Evolutionary conservation across 2,888 invertebrate genomes (phyloP).

Genomic region (Agrotis exclamationis): DNA sequence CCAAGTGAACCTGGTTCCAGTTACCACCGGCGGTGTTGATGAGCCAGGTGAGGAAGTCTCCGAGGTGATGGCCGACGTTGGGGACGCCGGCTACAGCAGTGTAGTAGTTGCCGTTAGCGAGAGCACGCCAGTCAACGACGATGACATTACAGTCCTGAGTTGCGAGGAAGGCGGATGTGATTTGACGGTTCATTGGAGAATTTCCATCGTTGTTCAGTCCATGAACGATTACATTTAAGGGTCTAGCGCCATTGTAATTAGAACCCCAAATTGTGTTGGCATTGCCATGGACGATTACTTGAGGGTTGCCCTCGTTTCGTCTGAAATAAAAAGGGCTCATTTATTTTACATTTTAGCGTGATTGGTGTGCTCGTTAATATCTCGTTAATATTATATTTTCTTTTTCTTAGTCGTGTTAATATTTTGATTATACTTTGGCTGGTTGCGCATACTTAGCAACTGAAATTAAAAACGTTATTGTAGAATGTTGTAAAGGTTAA

Average conservation of each 20-base stretch:
- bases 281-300: slow-evolving; percentile 75
- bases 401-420: too few relatives aligned
- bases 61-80: slow-evolving; percentile 77
- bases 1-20: slow-evolving; percentile 82
- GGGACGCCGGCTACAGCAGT: slow-evolving; percentile 78
- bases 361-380: too few relatives aligned
- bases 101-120: slow-evolving; percentile 72
- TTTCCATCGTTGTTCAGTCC: slow-evolving; percentile 80
- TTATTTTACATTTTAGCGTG: too few relatives aligned
- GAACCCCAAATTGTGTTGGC: slow-evolving; percentile 73
- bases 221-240: slow-evolving; percentile 78
- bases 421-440: too few relatives aligned
- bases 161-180: slow-evolving; percentile 75
- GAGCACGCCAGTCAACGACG: slow-evolving; percentile 81
- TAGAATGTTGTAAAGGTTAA: too few relatives aligned
- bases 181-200: slow-evolving; percentile 69
- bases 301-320: slow-evolving; percentile 71
- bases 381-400: too few relatives aligned
- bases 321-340: slow-evolving; percentile 53
- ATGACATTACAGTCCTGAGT: slow-evolving; percentile 81
- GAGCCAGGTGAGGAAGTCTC: slow-evolving; percentile 82
- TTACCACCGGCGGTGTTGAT: slow-evolving; percentile 78
- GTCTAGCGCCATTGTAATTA: slow-evolving; percentile 70
- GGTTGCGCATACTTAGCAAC: too few relatives aligned
- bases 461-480: too few relatives aligned